phyloP scores from a whole-genome alignment of 2,797 vertebrate species.

The Numenius phaeopus region DNA sequence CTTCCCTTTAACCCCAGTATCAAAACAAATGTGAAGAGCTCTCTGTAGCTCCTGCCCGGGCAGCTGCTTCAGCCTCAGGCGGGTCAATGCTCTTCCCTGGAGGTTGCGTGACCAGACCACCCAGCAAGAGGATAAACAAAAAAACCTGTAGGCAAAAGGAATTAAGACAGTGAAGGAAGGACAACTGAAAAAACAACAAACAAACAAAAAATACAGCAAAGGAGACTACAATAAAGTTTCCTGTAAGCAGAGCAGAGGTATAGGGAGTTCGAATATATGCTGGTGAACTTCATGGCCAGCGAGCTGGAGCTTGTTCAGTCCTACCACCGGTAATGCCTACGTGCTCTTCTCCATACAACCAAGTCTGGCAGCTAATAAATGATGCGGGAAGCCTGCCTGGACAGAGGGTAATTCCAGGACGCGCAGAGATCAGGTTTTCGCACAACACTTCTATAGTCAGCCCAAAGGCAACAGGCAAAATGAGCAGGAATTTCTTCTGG shows the following conservation, averaged over 20 bases:
- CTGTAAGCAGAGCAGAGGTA: neutral
- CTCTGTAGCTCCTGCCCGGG: neutral
- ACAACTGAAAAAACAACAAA: neutral
- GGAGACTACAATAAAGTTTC: neutral
- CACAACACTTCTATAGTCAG: neutral
- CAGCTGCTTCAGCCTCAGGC: neutral
- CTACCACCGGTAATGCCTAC: neutral
- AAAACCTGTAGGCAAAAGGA: neutral
- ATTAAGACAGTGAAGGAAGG: neutral
- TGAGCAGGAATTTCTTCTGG: neutral
- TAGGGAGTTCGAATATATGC: neutral
- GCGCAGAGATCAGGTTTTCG: neutral
- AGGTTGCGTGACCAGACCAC: neutral
- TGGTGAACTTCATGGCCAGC: neutral
- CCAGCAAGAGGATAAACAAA: neutral
- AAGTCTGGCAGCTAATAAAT: neutral
- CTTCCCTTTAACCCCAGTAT: neutral
- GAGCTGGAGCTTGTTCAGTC: neutral
- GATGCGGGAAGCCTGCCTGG: neutral
- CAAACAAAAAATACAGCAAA: neutral
- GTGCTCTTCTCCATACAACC: neutral
- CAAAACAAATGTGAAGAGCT: neutral
- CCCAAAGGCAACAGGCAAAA: rapidly evolving
- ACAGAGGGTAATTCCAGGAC: neutral
- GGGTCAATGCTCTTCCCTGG: neutral